Conservation (phyloP, 2,797 vertebrate species). For the Choloepus didactylus region DNA sequence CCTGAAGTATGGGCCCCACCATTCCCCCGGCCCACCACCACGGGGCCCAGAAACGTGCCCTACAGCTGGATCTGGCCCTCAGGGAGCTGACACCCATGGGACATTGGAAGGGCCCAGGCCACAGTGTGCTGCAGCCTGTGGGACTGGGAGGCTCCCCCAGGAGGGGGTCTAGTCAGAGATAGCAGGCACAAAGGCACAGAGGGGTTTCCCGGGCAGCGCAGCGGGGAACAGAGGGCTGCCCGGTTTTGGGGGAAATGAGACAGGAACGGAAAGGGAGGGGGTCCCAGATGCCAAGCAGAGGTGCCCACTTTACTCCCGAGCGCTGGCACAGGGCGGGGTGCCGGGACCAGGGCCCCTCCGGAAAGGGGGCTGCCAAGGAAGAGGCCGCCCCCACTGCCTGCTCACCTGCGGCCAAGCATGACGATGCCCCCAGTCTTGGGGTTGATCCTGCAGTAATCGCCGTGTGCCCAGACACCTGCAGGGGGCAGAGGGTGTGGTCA, state of each 20-base stretch:
- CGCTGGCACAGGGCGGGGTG: no score
- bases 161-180: neutral
- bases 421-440: conserved; percentile 95
- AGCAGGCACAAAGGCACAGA: neutral
- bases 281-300: neutral
- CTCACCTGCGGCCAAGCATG: conserved; percentile 97
- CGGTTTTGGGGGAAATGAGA: no score
- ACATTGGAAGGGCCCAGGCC: neutral
- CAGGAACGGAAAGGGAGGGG: fast-evolving
- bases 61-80: neutral
- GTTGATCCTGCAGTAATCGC: conserved; percentile 98
- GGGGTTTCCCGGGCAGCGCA: fast-evolving
- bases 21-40: neutral
- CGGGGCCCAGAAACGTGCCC: fast-evolving
- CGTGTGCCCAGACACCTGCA: conserved; percentile 95
- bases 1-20: fast-evolving
- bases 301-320: no score
- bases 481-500: neutral
- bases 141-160: neutral
- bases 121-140: neutral
- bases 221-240: neutral
- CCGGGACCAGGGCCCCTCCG: neutral
- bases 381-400: fast-evolving
- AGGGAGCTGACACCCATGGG: neutral
- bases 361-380: neutral